A percentile compares a stretch with the other conserved stretches of the same genome.
phyloP scores from a whole-genome alignment of 2,888 invertebrate genomes.

The Meandrusa payeni region DNA sequence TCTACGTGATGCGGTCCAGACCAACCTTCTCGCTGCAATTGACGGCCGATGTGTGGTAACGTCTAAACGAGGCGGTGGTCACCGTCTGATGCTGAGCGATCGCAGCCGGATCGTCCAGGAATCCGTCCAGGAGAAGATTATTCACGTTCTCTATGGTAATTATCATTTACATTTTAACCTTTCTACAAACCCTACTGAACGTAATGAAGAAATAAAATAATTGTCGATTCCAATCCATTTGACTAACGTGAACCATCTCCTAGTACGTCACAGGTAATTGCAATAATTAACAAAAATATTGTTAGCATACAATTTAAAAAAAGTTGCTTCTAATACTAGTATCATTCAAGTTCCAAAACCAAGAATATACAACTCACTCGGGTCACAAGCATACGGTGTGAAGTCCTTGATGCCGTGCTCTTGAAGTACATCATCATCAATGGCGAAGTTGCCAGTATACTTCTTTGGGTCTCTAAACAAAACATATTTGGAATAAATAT shows the following conservation, averaged over 20 bases:
- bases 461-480: constrained; percentile 86
- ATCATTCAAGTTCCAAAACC: too few species aligned
- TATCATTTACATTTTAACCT: too few species aligned
- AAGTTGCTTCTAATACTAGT: too few species aligned
- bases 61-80: constrained; percentile 38
- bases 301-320: too few species aligned
- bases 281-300: too few species aligned
- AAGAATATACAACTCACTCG: too few species aligned
- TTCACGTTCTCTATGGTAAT: constrained; percentile 63
- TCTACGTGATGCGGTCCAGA: constrained; percentile 23
- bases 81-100: constrained; percentile 38
- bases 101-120: constrained; percentile 60
- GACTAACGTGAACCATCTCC: too few species aligned
- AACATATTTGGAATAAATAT: too few species aligned
- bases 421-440: constrained; percentile 93
- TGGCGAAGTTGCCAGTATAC: constrained; percentile 93
- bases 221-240: too few species aligned
- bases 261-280: too few species aligned
- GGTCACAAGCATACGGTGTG: constrained; percentile 91
- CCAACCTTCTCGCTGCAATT: constrained; percentile 59
- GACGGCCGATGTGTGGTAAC: constrained; percentile 62
- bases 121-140: constrained; percentile 72
- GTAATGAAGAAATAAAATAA: too few species aligned
- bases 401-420: constrained; percentile 91
- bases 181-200: too few species aligned